Evolutionary conservation across 1,140 invertebrate genomes (phyloP), one percentile per base, ranked within the genome.

Genomic region (Hyles euphorbiae): DNA sequence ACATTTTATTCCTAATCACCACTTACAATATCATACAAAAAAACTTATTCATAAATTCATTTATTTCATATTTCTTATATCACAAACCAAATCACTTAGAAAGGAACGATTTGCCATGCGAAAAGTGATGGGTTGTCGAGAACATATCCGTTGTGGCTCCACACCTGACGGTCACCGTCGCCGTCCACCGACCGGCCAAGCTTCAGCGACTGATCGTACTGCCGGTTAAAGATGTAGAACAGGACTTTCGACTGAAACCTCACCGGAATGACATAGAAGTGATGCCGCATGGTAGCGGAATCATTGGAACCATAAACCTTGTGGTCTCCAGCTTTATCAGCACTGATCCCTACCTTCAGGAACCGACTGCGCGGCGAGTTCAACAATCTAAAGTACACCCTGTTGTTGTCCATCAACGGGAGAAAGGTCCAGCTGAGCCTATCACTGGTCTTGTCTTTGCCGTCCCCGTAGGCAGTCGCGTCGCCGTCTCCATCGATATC

Each of bases 151-250:
- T 44, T 44, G 33, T 54, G 53, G 2, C 36, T 36, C 5, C 11
- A 54, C 3, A 44, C 10, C n/a, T 12, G 2, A 2, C 53, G 53
- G 11, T 54, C 53, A 2, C 53, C 53, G 3, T 2, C 8, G 6
- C 3, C 8, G 22, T 54, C 53, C n/a, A 8, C 3, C 0, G 6
- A n/a, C 43, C 36, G 11, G 36, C n/a, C 34, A 3, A 54, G 11
- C 40, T 54, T 54, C 53, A 54, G 36, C 1, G 22, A 11, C 53
- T 54, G 36, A 9, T 22, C 8, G 40, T 22, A 54, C 36, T 54
- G 36, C 5, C 53, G 53, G 11, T 54, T 54, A 11, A 44, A 44
- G 6, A 54, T 54, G 40, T 44, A 43, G 53, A 54, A 54, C 36
- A 54, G 2, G 3, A 54, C 8, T 5, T 54, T 36, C 10, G 22